Percentiles rank a stretch among this genome's conserved stretches.
phyloP scores from a whole-genome alignment of 2,888 invertebrate genomes.

The Dryobotodes eremita region DNA sequence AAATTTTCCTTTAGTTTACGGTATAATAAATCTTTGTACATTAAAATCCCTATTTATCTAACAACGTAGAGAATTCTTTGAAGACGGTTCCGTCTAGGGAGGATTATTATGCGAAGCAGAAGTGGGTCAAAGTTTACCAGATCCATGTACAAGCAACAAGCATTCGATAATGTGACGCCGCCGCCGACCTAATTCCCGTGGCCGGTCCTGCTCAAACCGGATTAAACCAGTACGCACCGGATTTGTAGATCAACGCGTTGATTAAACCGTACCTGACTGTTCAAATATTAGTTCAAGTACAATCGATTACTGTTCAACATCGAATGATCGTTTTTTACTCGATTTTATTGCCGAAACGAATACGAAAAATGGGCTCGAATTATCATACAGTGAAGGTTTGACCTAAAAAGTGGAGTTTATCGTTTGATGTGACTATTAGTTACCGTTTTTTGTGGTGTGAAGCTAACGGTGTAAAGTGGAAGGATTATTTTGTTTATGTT shows the following conservation, averaged over 20 bases:
- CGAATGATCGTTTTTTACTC: conserved; percentile 29
- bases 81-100: not conserved
- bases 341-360: conserved; percentile 41
- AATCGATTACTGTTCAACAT: conserved; percentile 46
- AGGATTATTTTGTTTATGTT: conserved; percentile 11
- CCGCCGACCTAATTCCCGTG: conserved; percentile 44
- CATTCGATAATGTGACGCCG: conserved; percentile 39
- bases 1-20: not conserved
- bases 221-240: conserved; percentile 56
- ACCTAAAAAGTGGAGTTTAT: conserved; percentile 45
- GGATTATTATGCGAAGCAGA: conserved; percentile 3
- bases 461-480: not conserved
- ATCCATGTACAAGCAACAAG: conserved; percentile 32
- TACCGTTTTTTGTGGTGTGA: conserved; percentile 22
- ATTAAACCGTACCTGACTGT: conserved; percentile 58
- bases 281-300: conserved; percentile 57
- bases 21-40: conserved; percentile 6
- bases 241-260: conserved; percentile 53
- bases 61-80: not conserved
- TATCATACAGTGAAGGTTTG: conserved; percentile 35
- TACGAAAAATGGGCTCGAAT: conserved; percentile 23
- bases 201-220: conserved; percentile 32
- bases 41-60: not conserved
- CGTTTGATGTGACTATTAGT: conserved; percentile 21
- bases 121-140: conserved; percentile 42